These are phyloP conservation scores for Molossus molossus DNA, from an alignment of 2,797 vertebrate genomes.

Conservation along the genomic window DNA sequence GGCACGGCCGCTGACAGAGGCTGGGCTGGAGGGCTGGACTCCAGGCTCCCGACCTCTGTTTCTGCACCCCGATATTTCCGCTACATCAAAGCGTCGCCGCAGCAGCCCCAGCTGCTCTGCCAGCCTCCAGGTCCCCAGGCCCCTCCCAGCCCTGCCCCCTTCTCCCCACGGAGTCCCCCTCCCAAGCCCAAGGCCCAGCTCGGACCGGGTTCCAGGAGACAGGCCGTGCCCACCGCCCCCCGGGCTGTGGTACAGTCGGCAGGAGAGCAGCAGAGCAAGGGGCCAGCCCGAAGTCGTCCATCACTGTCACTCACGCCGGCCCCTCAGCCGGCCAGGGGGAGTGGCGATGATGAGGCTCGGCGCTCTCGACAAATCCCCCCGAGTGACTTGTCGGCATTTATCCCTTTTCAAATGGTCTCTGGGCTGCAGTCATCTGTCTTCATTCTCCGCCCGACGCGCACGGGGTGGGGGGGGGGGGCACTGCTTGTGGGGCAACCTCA, in stretches of 20 bases:
- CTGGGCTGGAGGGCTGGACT: not conserved
- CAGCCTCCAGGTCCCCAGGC: not conserved
- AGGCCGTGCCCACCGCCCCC: conserved; percentile 1
- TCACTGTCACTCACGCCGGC: conserved; percentile 87
- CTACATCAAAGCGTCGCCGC: not conserved
- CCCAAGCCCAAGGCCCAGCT: conserved; percentile 4
- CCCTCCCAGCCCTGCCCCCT: fast-evolving
- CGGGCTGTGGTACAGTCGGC: not conserved
- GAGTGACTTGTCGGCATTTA: conserved; percentile 91
- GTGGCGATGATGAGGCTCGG: conserved; percentile 88
- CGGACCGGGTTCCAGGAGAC: not conserved
- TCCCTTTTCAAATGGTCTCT: conserved; percentile 91
- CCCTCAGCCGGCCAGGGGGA: conserved; percentile 87
- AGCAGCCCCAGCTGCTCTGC: not conserved
- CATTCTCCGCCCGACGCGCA: conserved; percentile 84
- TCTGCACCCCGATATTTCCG: fast-evolving
- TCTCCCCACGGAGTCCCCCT: not conserved
- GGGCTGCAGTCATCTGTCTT: conserved; percentile 91
- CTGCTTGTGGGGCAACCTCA: conserved; percentile 78
- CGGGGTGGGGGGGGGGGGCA: too few relatives aligned
- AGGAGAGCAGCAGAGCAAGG: conserved; percentile 81
- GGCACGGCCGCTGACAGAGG: fast-evolving
- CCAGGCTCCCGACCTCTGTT: not conserved
- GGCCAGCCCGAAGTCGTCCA: conserved; percentile 83
- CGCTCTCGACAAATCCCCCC: conserved; percentile 90